Evolutionary conservation across 2,113 vertebrate genomes (phyloP).

Genomic region (Dicaeum eximium): DNA sequence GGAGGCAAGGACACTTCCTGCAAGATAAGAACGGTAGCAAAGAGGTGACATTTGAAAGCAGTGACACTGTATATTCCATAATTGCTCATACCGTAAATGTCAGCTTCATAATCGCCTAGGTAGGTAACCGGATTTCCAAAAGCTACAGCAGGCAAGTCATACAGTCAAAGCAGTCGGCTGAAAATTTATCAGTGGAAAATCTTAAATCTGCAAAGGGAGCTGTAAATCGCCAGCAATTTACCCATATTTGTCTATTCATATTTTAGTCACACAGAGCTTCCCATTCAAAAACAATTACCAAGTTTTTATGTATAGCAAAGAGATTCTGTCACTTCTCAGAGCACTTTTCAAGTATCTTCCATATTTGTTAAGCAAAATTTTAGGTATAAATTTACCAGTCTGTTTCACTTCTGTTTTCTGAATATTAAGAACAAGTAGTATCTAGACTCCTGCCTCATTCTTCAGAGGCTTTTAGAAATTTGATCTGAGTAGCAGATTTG

Average conservation of each 20-base stretch:
- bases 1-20: neutral
- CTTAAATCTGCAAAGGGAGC: neutral
- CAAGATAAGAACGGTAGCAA: neutral
- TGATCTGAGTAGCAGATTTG: neutral
- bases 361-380: neutral
- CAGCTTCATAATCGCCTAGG: neutral
- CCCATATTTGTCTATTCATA: neutral
- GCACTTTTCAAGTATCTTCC: neutral
- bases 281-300: neutral
- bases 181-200: neutral
- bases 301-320: neutral
- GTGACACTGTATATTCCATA: slow-evolving; percentile 4
- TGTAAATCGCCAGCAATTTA: slow-evolving; percentile 11
- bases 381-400: neutral
- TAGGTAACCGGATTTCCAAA: slow-evolving; percentile 14
- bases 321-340: neutral
- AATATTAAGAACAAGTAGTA: neutral
- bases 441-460: neutral
- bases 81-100: slow-evolving; percentile 33
- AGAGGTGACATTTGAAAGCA: slow-evolving; percentile 42
- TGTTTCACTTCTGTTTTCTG: neutral
- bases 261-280: neutral
- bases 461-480: neutral
- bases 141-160: neutral
- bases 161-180: neutral